phyloP scores from a whole-genome alignment of 1,140 invertebrate genomes.

The Caenorhabditis latens region DNA sequence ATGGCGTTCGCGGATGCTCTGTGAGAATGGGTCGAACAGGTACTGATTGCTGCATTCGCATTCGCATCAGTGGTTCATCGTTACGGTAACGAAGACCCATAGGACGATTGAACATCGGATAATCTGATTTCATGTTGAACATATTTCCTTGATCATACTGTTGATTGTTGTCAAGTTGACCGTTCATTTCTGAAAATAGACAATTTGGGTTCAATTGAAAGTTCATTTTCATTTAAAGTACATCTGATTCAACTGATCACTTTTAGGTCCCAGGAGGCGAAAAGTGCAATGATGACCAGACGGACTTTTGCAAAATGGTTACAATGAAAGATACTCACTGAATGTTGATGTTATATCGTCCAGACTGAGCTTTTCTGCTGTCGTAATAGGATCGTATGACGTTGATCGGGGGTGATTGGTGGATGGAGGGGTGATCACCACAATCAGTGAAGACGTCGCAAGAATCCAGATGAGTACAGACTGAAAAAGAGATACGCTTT shows the following conservation, averaged over 20 bases:
- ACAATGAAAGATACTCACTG: not conserved
- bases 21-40: constrained; percentile 20
- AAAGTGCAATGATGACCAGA: not conserved
- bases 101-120: not conserved
- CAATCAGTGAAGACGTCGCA: constrained; percentile 35
- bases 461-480: constrained; percentile 44
- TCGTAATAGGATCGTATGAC: not conserved
- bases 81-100: constrained; percentile 31
- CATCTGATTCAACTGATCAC: not conserved
- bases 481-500: not conserved
- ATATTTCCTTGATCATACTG: not conserved
- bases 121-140: not conserved
- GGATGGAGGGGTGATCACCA: constrained; percentile 3
- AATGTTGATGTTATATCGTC: not conserved
- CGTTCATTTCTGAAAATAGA: constrained; percentile 46
- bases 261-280: not conserved
- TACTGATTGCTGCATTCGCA: not conserved
- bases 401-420: not conserved
- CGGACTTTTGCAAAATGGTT: not conserved
- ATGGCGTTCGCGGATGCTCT: not conserved
- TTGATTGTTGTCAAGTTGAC: not conserved
- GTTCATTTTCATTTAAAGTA: not conserved
- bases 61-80: not conserved
- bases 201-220: not conserved
- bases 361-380: not conserved